Conservation (phyloP, 2,113 vertebrate species). For the Formicarius rufipectus region DNA sequence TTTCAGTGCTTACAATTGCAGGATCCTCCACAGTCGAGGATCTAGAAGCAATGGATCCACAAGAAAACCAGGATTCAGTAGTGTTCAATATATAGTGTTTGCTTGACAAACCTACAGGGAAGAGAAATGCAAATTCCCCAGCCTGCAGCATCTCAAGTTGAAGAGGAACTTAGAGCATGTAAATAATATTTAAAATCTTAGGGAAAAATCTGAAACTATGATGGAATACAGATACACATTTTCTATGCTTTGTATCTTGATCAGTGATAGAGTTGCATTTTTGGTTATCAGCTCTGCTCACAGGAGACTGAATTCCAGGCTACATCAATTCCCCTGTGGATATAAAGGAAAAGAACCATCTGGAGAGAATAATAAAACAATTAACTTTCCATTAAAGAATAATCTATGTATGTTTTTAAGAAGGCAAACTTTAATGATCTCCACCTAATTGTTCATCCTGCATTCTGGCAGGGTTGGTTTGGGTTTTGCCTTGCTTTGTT, state of each 20-base stretch:
- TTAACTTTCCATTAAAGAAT: conserved; percentile 81
- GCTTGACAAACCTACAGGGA: not conserved
- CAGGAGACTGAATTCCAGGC: conserved; percentile 22
- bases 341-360: conserved; percentile 73
- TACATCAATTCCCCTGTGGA: conserved; percentile 64
- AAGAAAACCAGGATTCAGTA: not conserved
- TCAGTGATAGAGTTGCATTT: not conserved
- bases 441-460: conserved; percentile 56
- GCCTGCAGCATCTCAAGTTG: not conserved
- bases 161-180: not conserved
- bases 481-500: not conserved
- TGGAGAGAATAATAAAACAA: conserved; percentile 80
- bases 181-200: not conserved
- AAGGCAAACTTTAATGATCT: conserved; percentile 67
- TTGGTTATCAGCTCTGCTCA: not conserved
- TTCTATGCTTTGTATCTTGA: not conserved
- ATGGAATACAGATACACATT: not conserved
- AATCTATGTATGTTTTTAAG: conserved; percentile 80
- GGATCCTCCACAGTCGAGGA: not conserved
- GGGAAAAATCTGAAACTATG: not conserved
- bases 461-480: not conserved
- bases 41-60: not conserved
- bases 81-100: not conserved
- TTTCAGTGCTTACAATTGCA: not conserved
- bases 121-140: not conserved